phyloP scores from a whole-genome alignment of 2,113 vertebrate species.

The Aptenodytes patagonicus region DNA sequence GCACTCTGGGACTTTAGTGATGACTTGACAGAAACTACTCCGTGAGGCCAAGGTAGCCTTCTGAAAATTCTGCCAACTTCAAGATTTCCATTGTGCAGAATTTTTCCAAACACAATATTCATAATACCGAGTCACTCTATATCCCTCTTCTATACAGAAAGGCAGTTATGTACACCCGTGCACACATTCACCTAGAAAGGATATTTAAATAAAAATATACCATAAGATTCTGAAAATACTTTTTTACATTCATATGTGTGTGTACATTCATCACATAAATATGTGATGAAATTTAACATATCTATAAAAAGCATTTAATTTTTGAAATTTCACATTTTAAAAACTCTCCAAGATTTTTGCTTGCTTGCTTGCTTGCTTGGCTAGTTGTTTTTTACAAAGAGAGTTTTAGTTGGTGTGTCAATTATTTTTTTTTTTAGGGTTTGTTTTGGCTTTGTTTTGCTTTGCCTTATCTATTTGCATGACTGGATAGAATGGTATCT shows the following conservation, averaged over 20 bases:
- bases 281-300: neutral
- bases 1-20: neutral
- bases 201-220: neutral
- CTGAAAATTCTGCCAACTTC: neutral
- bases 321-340: neutral
- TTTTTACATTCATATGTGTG: neutral
- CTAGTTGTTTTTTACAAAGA: neutral
- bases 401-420: neutral
- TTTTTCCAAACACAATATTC: neutral
- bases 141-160: neutral
- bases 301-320: neutral
- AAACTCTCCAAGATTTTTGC: neutral
- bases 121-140: neutral
- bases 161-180: neutral
- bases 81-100: neutral
- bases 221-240: neutral
- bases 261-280: neutral
- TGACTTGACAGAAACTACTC: neutral
- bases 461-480: neutral
- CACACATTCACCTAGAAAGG: neutral
- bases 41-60: neutral
- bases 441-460: neutral
- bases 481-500: neutral
- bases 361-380: neutral
- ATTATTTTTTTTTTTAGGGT: neutral